Evolutionary conservation across 2,888 invertebrate species (phyloP).

Genomic region (Thymelicus acteon): DNA sequence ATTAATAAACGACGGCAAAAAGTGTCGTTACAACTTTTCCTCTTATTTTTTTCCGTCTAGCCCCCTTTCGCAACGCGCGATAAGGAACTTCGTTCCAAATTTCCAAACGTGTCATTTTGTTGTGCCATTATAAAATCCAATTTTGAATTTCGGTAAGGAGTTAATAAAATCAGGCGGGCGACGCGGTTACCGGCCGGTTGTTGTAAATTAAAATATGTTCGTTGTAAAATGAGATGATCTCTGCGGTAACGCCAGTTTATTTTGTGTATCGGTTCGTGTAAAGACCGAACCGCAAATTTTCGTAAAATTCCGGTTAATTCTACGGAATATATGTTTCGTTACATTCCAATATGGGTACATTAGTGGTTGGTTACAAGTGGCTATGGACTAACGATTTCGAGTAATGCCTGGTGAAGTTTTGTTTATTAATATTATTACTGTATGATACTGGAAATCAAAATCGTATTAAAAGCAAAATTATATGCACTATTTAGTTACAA

Average conservation of each 20-base stretch:
- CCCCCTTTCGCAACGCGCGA: too few species aligned
- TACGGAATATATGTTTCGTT: constrained; percentile 2
- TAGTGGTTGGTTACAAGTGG: constrained; percentile 7
- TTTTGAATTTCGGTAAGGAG: constrained; percentile 25
- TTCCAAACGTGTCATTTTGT: constrained; percentile 13
- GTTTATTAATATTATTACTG: too few species aligned
- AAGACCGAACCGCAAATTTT: constrained; percentile 24
- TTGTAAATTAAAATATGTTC: constrained; percentile 34
- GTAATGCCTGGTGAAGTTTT: not conserved
- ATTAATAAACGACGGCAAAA: too few species aligned
- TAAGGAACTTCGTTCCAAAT: too few species aligned
- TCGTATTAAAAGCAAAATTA: too few species aligned
- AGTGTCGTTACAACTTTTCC: too few species aligned
- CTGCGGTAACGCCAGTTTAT: constrained; percentile 25
- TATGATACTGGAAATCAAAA: too few species aligned
- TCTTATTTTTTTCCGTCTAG: too few species aligned
- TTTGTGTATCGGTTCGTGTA: constrained; percentile 22
- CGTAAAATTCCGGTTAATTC: constrained; percentile 14
- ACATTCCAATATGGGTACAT: not conserved
- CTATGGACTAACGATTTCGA: not conserved
- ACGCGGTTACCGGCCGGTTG: constrained; percentile 19
- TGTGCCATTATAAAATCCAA: constrained; percentile 7
- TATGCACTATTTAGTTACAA: too few species aligned
- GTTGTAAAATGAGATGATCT: constrained; percentile 34
- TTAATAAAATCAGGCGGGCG: constrained; percentile 33